phyloP scores from a whole-genome alignment of 1,140 invertebrate species.

The Drosophila varians region DNA sequence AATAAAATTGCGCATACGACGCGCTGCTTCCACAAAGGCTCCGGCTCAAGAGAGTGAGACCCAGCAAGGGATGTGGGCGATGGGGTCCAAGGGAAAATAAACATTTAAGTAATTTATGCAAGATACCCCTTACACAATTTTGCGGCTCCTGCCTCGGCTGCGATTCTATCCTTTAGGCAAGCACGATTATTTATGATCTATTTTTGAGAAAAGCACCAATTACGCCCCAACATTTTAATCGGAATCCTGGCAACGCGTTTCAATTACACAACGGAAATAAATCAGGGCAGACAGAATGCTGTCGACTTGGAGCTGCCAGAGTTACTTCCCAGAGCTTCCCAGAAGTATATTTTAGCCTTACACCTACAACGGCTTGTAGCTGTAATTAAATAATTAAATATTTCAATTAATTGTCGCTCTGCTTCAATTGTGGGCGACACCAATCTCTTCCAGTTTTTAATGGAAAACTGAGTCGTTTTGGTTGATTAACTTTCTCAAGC shows the following conservation, averaged over 20 bases:
- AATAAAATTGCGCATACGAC: constrained; percentile 81
- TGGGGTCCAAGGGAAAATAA: constrained; percentile 18
- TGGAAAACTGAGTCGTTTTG: too few species aligned
- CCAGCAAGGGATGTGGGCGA: background rate
- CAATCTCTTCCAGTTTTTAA: background rate
- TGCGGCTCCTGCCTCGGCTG: constrained; percentile 32
- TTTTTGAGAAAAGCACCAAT: constrained; percentile 77
- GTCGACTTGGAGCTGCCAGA: constrained; percentile 17
- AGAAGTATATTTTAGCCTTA: constrained; percentile 11
- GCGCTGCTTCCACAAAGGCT: constrained; percentile 32
- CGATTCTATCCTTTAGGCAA: constrained; percentile 30
- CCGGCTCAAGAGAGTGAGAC: background rate
- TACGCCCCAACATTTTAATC: constrained; percentile 68
- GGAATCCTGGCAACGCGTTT: constrained; percentile 51
- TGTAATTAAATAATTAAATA: constrained; percentile 30
- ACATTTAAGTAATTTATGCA: constrained; percentile 78
- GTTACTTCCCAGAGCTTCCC: constrained; percentile 12
- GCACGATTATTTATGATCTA: constrained; percentile 78
- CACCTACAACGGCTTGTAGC: background rate
- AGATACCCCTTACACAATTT: constrained; percentile 54
- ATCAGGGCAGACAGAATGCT: constrained; percentile 48
- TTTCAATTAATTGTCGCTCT: constrained; percentile 13
- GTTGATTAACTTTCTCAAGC: too few species aligned
- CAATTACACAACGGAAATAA: constrained; percentile 76
- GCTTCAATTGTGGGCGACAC: background rate